These are phyloP conservation scores for Polyommatus icarus DNA, from an alignment of 2,888 invertebrate genomes.

Conservation along the genomic window DNA sequence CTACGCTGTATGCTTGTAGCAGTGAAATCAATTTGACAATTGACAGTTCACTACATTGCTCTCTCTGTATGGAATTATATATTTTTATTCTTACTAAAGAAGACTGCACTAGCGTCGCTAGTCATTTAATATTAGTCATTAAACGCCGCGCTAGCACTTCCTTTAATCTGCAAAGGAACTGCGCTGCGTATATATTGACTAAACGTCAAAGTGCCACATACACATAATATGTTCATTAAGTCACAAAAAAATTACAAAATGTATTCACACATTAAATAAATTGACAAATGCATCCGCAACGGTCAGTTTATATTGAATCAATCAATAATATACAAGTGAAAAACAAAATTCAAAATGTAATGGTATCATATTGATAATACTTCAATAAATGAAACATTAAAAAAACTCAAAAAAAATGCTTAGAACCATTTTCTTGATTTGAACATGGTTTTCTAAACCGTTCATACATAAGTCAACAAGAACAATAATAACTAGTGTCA, in stretches of 20 bases:
- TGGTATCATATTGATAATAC: slow-evolving; percentile 8
- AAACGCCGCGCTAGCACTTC: background rate
- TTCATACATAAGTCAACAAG: slow-evolving; percentile 50
- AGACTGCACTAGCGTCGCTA: background rate
- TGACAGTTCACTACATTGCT: too few species aligned
- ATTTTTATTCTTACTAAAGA: background rate
- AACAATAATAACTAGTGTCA: slow-evolving; percentile 64
- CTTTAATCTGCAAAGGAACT: background rate
- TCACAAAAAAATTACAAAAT: slow-evolving; percentile 23
- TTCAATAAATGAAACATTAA: slow-evolving; percentile 24
- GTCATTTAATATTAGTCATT: background rate
- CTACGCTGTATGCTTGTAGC: too few species aligned
- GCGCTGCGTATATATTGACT: background rate
- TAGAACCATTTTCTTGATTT: slow-evolving; percentile 34
- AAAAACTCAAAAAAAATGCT: slow-evolving; percentile 18
- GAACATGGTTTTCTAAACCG: slow-evolving; percentile 44
- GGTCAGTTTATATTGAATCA: slow-evolving; percentile 13
- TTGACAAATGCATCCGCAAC: slow-evolving; percentile 22
- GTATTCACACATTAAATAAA: slow-evolving; percentile 24
- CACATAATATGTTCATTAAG: slow-evolving; percentile 9
- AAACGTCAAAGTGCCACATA: background rate
- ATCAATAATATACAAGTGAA: slow-evolving; percentile 16
- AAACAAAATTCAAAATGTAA: slow-evolving; percentile 14
- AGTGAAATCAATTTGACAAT: background rate
- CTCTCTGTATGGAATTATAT: too few species aligned